Evolutionary conservation across 2,888 invertebrate species (phyloP).

Genomic region (Phasia obesa): DNA sequence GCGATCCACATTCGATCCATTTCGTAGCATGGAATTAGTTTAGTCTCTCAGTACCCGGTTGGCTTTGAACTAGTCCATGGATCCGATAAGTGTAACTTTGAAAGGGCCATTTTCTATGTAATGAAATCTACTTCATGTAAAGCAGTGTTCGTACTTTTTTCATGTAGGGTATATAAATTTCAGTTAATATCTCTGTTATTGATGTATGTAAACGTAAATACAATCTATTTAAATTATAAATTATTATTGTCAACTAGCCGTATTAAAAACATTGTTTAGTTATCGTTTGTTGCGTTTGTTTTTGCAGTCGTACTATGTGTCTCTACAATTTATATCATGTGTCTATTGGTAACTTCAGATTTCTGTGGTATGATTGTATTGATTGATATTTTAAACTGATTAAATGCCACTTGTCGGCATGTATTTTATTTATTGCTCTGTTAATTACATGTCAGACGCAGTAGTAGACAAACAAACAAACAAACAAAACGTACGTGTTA

Average conservation of each 20-base stretch:
- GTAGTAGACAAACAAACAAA: no score
- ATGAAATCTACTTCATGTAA: no score
- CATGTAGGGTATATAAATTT: background rate
- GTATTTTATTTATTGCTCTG: constrained; percentile 65
- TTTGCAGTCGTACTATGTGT: constrained; percentile 24
- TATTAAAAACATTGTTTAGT: constrained; percentile 22
- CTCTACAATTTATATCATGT: constrained; percentile 59
- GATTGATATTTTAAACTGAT: constrained; percentile 71
- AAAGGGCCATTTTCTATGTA: no score
- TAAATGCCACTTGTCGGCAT: constrained; percentile 70
- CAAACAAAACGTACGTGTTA: background rate
- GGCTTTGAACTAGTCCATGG: no score
- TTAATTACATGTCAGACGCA: constrained; percentile 54
- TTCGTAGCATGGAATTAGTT: no score
- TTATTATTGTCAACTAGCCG: constrained; percentile 24
- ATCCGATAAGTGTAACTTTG: no score
- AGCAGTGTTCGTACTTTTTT: background rate
- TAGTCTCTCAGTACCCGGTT: no score
- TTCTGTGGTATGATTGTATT: constrained; percentile 61
- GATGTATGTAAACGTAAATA: background rate
- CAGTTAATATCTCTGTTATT: background rate
- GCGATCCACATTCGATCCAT: no score
- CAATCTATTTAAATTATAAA: constrained; percentile 24
- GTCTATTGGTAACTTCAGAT: constrained; percentile 65
- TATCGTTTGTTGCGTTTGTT: background rate